A percentile compares a stretch with the other conserved stretches of the same genome.
Conservation (phyloP, 2,797 vertebrate species). For the Chiloscyllium punctatum region DNA sequence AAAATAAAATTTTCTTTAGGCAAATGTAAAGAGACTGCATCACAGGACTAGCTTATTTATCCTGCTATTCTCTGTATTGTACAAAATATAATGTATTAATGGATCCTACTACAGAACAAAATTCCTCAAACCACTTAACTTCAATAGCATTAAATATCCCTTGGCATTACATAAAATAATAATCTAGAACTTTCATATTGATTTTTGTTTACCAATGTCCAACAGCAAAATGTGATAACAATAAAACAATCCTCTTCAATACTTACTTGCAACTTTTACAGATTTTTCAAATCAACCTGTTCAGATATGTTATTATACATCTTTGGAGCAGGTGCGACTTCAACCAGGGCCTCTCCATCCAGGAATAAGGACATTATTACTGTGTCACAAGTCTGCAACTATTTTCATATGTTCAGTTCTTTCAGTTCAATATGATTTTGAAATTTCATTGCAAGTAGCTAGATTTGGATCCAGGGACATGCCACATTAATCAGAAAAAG, state of each 20-base stretch:
- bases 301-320: too few relatives aligned
- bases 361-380: too few relatives aligned
- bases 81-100: neutral
- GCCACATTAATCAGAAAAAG: neutral
- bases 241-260: neutral
- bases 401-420: neutral
- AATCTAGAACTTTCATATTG: neutral
- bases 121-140: neutral
- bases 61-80: neutral
- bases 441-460: neutral
- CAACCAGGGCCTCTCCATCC: too few relatives aligned
- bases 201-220: neutral
- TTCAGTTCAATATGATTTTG: neutral
- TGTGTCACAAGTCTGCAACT: neutral
- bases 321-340: too few relatives aligned
- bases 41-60: neutral
- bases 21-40: neutral
- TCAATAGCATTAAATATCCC: neutral
- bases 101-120: too few relatives aligned
- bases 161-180: neutral
- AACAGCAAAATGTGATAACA: neutral
- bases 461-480: neutral
- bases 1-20: constrained; percentile 10
- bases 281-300: too few relatives aligned
- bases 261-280: neutral